Conservation (phyloP, 1,140 invertebrate genomes). For the Formica exsecta region DNA sequence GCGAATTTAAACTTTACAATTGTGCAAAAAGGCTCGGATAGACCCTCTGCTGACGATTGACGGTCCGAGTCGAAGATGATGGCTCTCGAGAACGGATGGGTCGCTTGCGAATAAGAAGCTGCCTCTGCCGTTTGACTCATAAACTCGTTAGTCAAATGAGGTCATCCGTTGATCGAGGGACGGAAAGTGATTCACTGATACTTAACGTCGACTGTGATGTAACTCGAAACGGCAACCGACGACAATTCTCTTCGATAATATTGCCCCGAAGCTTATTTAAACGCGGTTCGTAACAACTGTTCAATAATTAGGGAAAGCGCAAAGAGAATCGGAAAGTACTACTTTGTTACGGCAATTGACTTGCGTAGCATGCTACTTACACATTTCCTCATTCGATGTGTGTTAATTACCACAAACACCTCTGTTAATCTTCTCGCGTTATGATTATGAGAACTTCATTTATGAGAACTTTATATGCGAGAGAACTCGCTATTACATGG, state of each 20-base stretch:
- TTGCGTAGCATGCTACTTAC: not conserved
- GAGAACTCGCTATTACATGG: slow-evolving; percentile 14
- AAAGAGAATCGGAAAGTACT: not conserved
- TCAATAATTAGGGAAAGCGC: slow-evolving; percentile 1
- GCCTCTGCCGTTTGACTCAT: slow-evolving; percentile 68
- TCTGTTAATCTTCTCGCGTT: slow-evolving; percentile 9
- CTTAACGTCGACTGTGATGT: slow-evolving; percentile 67
- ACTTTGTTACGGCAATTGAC: slow-evolving; percentile 7
- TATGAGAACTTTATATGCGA: slow-evolving; percentile 19
- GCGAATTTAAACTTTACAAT: slow-evolving; percentile 39
- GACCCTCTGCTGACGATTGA: not conserved
- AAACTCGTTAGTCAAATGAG: slow-evolving; percentile 75
- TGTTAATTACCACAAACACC: slow-evolving; percentile 17
- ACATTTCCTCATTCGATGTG: not conserved
- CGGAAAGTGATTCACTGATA: slow-evolving; percentile 76
- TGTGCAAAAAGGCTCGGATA: not conserved
- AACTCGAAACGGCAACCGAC: slow-evolving; percentile 58
- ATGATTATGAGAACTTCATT: slow-evolving; percentile 29
- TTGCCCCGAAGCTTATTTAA: slow-evolving; percentile 19
- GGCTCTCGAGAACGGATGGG: not conserved
- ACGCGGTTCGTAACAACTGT: not conserved
- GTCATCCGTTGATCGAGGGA: slow-evolving; percentile 71
- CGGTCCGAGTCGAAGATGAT: not conserved
- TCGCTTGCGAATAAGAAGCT: slow-evolving; percentile 53
- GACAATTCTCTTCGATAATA: slow-evolving; percentile 42